Conservation (phyloP, 2,888 invertebrate genomes). For the Xanthia togata region DNA sequence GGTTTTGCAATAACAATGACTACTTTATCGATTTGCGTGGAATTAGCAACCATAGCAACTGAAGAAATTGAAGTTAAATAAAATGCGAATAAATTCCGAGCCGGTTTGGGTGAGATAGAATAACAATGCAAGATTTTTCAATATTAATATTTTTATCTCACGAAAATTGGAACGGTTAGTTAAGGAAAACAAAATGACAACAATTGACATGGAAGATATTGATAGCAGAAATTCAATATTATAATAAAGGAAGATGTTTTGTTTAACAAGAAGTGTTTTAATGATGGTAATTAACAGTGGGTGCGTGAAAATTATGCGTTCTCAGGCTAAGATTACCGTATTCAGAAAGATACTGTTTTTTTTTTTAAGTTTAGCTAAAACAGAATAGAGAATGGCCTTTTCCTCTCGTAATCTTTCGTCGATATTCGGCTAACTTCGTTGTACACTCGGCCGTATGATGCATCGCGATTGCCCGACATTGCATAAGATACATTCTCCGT, state of each 20-base stretch:
- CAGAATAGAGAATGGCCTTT: neutral
- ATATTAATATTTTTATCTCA: neutral
- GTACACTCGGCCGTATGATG: constrained; percentile 54
- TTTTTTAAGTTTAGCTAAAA: neutral
- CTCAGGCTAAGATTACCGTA: neutral
- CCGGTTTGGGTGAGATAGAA: neutral
- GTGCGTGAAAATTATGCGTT: neutral
- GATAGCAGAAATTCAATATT: neutral
- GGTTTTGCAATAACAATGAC: constrained; percentile 46
- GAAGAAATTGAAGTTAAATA: constrained; percentile 1
- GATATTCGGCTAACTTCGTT: constrained; percentile 39
- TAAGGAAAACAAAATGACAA: neutral
- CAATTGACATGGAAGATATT: neutral
- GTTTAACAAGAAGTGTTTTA: too few relatives aligned
- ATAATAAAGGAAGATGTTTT: neutral
- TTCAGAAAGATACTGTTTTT: neutral
- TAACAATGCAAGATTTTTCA: constrained; percentile 5
- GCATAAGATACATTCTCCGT: constrained; percentile 68
- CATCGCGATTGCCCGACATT: constrained; percentile 59
- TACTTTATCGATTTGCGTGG: constrained; percentile 49
- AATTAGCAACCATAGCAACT: constrained; percentile 29
- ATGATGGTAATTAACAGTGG: neutral
- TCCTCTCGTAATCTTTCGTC: neutral
- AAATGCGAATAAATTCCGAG: constrained; percentile 5
- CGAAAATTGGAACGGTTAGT: neutral